Conservation (phyloP, 2,797 vertebrate species). For the Falco cherrug region DNA sequence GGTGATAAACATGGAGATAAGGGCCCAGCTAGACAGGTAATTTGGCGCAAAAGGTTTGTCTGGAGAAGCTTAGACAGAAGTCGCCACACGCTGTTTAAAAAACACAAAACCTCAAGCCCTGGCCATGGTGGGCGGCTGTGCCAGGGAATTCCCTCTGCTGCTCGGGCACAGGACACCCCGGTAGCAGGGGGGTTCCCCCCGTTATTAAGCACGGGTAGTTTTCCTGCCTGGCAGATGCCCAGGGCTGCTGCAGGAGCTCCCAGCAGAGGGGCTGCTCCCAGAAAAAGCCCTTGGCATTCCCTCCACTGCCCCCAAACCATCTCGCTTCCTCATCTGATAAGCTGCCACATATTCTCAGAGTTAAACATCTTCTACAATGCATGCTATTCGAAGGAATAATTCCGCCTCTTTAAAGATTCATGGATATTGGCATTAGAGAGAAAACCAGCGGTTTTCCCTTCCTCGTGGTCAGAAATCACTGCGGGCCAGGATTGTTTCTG, state of each 20-base stretch:
- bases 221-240: neutral
- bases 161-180: neutral
- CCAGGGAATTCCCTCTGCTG: neutral
- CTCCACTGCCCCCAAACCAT: neutral
- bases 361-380: neutral
- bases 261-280: neutral
- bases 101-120: slow-evolving; percentile 15
- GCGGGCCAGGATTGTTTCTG: neutral
- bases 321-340: neutral
- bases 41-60: slow-evolving; percentile 45
- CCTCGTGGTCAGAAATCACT: slow-evolving; percentile 2
- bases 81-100: slow-evolving; percentile 13
- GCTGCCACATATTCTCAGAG: slow-evolving; percentile 60
- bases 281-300: neutral
- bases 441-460: neutral
- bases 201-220: neutral
- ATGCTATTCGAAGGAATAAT: neutral
- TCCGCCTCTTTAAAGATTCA: slow-evolving; percentile 62
- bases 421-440: neutral
- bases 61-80: slow-evolving; percentile 42
- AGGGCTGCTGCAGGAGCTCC: neutral
- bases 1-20: slow-evolving; percentile 39
- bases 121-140: accelerated
- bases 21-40: slow-evolving; percentile 63
- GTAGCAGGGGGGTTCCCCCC: neutral